Conservation (phyloP, 2,888 invertebrate species). For the Augiades crinisus region DNA sequence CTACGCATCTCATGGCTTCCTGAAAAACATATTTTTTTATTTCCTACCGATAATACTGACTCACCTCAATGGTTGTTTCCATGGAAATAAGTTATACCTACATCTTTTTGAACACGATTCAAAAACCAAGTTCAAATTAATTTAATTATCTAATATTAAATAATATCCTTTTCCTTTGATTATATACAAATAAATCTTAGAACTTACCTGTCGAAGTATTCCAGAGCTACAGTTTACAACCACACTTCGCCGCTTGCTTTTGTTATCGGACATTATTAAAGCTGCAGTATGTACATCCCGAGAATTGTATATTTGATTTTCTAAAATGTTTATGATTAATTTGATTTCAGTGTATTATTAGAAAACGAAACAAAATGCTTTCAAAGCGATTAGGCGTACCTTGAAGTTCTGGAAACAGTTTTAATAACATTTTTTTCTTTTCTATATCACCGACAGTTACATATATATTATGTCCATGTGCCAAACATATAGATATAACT, state of each 20-base stretch:
- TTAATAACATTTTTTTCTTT: conserved; percentile 30
- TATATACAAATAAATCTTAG: too few relatives aligned
- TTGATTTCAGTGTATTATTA: not conserved
- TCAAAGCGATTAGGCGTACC: conserved; percentile 17
- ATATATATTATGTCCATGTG: conserved; percentile 30
- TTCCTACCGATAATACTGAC: too few relatives aligned
- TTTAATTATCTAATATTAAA: too few relatives aligned
- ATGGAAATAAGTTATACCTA: too few relatives aligned
- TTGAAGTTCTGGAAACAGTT: conserved; percentile 32
- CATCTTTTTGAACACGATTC: too few relatives aligned
- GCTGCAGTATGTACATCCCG: not conserved
- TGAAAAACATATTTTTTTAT: not conserved
- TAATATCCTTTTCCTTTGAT: too few relatives aligned
- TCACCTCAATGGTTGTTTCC: too few relatives aligned
- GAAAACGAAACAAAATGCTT: not conserved
- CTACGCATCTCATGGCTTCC: not conserved
- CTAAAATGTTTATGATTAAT: not conserved
- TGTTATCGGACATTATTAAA: not conserved
- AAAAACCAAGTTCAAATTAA: too few relatives aligned
- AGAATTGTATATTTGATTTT: conserved; percentile 4
- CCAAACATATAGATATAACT: conserved; percentile 30
- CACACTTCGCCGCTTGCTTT: not conserved
- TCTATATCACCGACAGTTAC: conserved; percentile 29
- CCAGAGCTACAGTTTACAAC: conserved; percentile 1
- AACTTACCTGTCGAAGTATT: not conserved